Base-by-base conservation (phyloP, 2,888 invertebrate species). In the Eupithecia vulgata region DNA sequence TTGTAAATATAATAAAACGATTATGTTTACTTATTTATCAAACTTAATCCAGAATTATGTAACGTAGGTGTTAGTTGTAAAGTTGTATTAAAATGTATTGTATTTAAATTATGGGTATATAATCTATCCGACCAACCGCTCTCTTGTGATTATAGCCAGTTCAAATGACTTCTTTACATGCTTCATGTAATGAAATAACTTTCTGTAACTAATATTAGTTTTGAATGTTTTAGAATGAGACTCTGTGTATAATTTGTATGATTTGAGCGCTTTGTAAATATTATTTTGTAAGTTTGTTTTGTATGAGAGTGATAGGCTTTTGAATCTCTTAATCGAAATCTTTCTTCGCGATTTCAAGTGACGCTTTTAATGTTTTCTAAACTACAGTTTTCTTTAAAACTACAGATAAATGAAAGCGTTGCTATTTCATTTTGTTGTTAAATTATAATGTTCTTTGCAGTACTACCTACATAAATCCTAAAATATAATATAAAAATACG, bases 11-110 rank as follows among this genome's bases (percentile, higher is more conserved):
- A 90, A 90, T 91, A 88, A 89, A 88, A 87, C 83, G 84, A 84
- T 90, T 90, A 89, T 93, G 91, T 94, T 93, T 92, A 93, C 92
- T 93, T 94, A 94, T 93, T 94, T 94, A 94, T 94, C 92, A 82
- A 89, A 89, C 89, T 89, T 92, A 92, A 92, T 91, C 78, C 90
- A 87, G 86, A 89, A 92, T 89, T 73, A 89, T 91, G 91, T 93
- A 92, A 91, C 91, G 89, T 94, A 93, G 93, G 87, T 88, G 89
- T 93, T 94, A 94, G 93, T 89, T 94, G 94, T 94, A 94, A 94
- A 93, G 85, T 92, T 94, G 93, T 94, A 93, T 93, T 92, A 91
- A 93, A 93, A 90, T 89, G 87, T 92, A 89, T 93, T 92, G 90
- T 93, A 93, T 93, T 93, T 93, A 92, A 40, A 93, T 90, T 90